Evolutionary conservation across 2,888 invertebrate species (phyloP).

Genomic region (Drosophila nigricruria): DNA sequence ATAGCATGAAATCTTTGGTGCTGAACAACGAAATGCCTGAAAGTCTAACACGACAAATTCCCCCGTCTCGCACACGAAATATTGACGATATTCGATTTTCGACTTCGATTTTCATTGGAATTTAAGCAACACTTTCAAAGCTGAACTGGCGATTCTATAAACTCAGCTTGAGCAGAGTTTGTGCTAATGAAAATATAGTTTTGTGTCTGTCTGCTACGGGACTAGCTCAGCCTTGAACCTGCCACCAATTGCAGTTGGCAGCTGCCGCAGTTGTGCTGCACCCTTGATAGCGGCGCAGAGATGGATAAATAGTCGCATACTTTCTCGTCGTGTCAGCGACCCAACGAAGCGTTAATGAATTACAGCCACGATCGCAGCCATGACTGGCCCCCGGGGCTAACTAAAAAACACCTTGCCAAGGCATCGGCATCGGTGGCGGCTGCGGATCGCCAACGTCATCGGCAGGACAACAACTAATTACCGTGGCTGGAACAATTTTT

Average conservation of each 20-base stretch:
- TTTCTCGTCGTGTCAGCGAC: slow-evolving; percentile 70
- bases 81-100: slow-evolving; percentile 63
- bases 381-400: slow-evolving; percentile 43
- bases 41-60: slow-evolving; percentile 77
- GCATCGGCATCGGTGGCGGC: slow-evolving; percentile 3
- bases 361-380: slow-evolving; percentile 72
- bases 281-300: slow-evolving; percentile 35
- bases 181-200: slow-evolving; percentile 1
- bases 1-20: slow-evolving; percentile 78
- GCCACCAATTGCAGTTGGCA: slow-evolving; percentile 37
- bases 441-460: slow-evolving; percentile 46
- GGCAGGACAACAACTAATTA: slow-evolving; percentile 81
- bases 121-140: slow-evolving; percentile 43
- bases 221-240: slow-evolving; percentile 52
- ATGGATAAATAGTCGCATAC: slow-evolving; percentile 64
- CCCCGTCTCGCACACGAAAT: slow-evolving; percentile 59
- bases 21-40: slow-evolving; percentile 76
- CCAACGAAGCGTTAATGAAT: slow-evolving; percentile 80
- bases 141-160: slow-evolving; percentile 16
- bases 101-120: slow-evolving; percentile 76
- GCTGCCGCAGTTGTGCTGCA: slow-evolving; percentile 40
- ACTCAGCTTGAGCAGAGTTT: not conserved
- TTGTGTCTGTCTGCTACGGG: not conserved
- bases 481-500: slow-evolving; percentile 81
- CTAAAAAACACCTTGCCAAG: slow-evolving; percentile 22